Evolutionary conservation across 2,888 invertebrate species (phyloP).

Genomic region (Ametastegia equiseti): DNA sequence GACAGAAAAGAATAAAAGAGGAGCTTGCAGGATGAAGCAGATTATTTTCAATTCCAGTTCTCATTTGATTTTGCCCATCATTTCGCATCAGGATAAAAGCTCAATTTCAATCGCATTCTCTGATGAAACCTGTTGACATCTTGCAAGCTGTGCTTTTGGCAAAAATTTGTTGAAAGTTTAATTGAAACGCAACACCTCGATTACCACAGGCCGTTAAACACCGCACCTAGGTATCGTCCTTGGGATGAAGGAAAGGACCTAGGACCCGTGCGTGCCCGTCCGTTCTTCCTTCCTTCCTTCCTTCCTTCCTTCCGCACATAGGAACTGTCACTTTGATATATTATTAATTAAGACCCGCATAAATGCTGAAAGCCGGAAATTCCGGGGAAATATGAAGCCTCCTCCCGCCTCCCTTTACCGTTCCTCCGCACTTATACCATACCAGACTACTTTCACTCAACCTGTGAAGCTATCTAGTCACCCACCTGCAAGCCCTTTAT

Average conservation of each 20-base stretch:
- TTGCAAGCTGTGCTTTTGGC: background rate
- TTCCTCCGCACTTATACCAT: too few relatives aligned
- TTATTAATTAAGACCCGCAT: conserved; percentile 56
- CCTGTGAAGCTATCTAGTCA: background rate
- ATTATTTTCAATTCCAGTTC: background rate
- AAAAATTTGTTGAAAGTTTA: background rate
- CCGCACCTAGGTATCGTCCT: background rate
- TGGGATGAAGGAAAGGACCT: conserved; percentile 13
- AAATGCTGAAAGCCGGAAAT: conserved; percentile 52
- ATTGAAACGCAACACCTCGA: conserved; percentile 25
- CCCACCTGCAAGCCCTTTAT: background rate
- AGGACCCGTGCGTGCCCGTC: background rate
- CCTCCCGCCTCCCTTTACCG: background rate
- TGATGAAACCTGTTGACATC: background rate
- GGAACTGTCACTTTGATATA: conserved; percentile 49
- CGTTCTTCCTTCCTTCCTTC: conserved; percentile 2
- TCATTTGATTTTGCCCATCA: background rate
- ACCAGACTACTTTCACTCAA: background rate
- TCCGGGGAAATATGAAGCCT: conserved; percentile 55
- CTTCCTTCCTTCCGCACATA: conserved; percentile 1
- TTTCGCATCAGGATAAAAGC: too few relatives aligned
- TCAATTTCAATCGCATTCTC: background rate
- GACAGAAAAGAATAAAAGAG: too few relatives aligned
- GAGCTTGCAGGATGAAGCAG: background rate
- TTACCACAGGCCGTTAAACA: conserved; percentile 27